phyloP scores from a whole-genome alignment of 2,888 invertebrate genomes.

The Cantharis rustica region DNA sequence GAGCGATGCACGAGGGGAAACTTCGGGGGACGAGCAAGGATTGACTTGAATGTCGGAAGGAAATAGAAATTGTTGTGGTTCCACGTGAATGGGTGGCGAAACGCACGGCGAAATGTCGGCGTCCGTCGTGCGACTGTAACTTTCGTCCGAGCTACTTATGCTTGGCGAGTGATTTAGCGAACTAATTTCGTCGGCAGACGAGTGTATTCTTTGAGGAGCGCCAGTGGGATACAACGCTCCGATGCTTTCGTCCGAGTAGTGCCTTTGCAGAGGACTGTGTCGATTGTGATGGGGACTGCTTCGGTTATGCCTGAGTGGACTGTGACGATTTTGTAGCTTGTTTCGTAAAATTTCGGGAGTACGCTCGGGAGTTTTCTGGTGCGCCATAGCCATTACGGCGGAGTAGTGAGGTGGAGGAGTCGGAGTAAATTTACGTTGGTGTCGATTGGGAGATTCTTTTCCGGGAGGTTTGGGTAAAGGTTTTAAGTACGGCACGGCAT shows the following conservation, averaged over 20 bases:
- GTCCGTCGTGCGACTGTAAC: constrained; percentile 80
- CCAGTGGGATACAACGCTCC: constrained; percentile 54
- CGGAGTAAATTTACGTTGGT: constrained; percentile 45
- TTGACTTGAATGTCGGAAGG: constrained; percentile 66
- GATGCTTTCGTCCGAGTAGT: constrained; percentile 70
- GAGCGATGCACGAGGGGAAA: constrained; percentile 57
- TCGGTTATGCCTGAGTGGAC: constrained; percentile 45
- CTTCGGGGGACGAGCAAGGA: constrained; percentile 54
- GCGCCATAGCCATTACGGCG: constrained; percentile 38
- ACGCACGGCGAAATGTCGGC: constrained; percentile 65
- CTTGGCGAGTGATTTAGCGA: constrained; percentile 81
- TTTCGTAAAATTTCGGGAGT: constrained; percentile 48
- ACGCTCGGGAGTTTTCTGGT: constrained; percentile 44
- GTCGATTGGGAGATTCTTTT: constrained; percentile 53
- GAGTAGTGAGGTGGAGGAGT: constrained; percentile 44
- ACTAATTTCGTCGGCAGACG: constrained; percentile 82
- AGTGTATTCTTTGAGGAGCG: constrained; percentile 66
- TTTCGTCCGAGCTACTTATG: constrained; percentile 83
- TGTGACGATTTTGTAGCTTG: constrained; percentile 49
- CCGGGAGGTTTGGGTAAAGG: constrained; percentile 64
- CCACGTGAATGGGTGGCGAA: constrained; percentile 53
- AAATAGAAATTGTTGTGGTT: constrained; percentile 65
- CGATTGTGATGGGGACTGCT: constrained; percentile 51
- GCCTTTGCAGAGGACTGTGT: constrained; percentile 62
- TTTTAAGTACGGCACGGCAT: constrained; percentile 60